phyloP scores from a whole-genome alignment of 37 sponge, comb jelly and placozoan species.

The Bolinopsis microptera region DNA sequence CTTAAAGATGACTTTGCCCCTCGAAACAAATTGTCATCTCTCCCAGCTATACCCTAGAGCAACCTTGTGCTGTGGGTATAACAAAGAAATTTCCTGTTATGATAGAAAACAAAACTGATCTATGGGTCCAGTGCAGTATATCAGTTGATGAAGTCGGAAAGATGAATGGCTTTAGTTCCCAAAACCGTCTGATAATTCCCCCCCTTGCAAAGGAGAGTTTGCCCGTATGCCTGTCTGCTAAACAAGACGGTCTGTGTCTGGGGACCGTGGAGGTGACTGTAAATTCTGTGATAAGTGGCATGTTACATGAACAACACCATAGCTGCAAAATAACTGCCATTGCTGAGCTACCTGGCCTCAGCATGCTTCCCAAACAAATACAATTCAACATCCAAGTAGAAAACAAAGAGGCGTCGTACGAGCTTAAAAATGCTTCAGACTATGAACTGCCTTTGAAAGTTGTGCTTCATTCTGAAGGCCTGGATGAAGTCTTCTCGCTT shows the following conservation, averaged over 20 bases:
- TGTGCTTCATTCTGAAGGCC: neutral
- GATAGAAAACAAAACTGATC: conserved; percentile 28
- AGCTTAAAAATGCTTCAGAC: conserved; percentile 7
- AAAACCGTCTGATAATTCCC: conserved; percentile 2
- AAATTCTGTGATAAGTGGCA: conserved; percentile 55
- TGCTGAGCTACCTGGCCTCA: conserved; percentile 15
- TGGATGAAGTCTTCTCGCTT: conserved; percentile 14
- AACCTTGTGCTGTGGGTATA: conserved; percentile 43
- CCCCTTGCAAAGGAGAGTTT: neutral
- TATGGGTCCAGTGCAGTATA: conserved; percentile 1
- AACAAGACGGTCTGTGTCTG: conserved; percentile 29
- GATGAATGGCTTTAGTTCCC: neutral
- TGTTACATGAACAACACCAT: conserved; percentile 2
- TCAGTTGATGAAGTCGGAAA: conserved; percentile 11
- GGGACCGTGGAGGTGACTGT: neutral
- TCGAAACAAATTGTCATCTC: neutral
- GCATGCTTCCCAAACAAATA: neutral
- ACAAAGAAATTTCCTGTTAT: neutral
- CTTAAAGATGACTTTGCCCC: conserved; percentile 2
- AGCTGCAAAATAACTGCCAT: neutral
- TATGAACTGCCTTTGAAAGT: conserved; percentile 33
- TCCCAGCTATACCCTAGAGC: neutral
- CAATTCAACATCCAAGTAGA: neutral
- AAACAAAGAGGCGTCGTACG: conserved; percentile 3
- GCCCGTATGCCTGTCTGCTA: conserved; percentile 30